Conservation (phyloP, 2,113 vertebrate genomes). For the Noturus placidus region DNA sequence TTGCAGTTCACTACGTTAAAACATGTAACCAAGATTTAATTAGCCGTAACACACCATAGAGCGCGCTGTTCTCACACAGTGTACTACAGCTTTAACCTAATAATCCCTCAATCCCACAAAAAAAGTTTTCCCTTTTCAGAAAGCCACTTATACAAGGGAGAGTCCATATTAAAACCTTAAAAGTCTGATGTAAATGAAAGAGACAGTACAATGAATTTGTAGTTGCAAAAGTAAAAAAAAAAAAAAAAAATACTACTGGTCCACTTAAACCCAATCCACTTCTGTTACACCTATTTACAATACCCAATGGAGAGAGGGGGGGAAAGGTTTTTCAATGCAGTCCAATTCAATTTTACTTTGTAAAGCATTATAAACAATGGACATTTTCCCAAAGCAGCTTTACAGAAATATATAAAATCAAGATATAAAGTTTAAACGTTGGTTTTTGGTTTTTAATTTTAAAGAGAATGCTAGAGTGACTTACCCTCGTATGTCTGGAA, state of each 20-base stretch:
- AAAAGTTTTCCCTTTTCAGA: background rate
- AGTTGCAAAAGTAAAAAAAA: background rate
- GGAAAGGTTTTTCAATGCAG: too few relatives aligned
- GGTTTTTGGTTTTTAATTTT: too few relatives aligned
- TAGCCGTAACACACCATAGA: background rate
- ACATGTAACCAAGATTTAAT: background rate
- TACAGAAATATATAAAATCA: too few relatives aligned
- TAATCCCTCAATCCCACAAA: background rate
- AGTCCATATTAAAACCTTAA: background rate
- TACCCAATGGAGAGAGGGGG: too few relatives aligned
- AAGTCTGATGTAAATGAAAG: background rate
- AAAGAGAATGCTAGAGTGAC: background rate
- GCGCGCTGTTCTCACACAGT: background rate
- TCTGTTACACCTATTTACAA: background rate
- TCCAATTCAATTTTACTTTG: too few relatives aligned
- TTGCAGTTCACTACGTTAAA: background rate
- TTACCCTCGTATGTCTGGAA: background rate
- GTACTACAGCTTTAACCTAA: background rate
- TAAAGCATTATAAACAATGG: too few relatives aligned
- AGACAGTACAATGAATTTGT: background rate
- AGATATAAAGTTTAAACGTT: too few relatives aligned
- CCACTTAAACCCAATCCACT: background rate
- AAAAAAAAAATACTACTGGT: background rate
- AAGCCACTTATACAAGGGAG: background rate
- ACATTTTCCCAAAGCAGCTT: too few relatives aligned